Evolutionary conservation across 2,888 invertebrate genomes (phyloP), one percentile per base, ranked within the genome.

Genomic region (Protodeltote pygarga): DNA sequence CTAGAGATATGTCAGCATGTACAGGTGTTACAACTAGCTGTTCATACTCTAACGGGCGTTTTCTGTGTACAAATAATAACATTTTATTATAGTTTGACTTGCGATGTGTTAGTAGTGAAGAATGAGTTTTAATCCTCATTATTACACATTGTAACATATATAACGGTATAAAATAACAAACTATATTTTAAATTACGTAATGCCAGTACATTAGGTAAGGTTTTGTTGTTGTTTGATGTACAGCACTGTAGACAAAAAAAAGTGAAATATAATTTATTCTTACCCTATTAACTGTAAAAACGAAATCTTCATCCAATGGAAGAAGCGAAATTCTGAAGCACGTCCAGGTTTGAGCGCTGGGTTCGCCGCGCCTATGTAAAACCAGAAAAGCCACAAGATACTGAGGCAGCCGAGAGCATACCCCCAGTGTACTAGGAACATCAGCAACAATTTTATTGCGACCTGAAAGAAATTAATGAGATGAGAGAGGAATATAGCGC

Each of bases 331-430:
- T 79, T 97, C 97, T 0, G 95, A 94, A 0, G 97, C 96, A 16
- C 96, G 92, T 25, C 98, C 98, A 0, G 98, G 98, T 78, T 97
- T 98, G 4, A 98, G 97, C 3, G 98, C 98, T 5, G 99, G 98
- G 90, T 98, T 98, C 4, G 97, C 97, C 37, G 97, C 96, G 27
- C 98, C 98, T 60, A 99, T 98, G 88, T 99, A 99, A 76, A 97
- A 94, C 96, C 98, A 98, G 49, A 98, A 94, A 37, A 97, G 87
- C 83, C 97, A 95, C 52, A 98, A 95, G 10, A 95, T 95, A 21
- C 94, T 92, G 48, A 98, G 93, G 82, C 97, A 97, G 13, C 95
- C 95, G 27, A 98, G 88, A 14, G 98, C 98, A 81, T 98, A 98
- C 41, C 95, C 95, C 97, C 98, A 98, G 83, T 98, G 96, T 19